Evolutionary conservation across 1,140 invertebrate species (phyloP).

Genomic region (silkworm (Bombyx mori)): DNA sequence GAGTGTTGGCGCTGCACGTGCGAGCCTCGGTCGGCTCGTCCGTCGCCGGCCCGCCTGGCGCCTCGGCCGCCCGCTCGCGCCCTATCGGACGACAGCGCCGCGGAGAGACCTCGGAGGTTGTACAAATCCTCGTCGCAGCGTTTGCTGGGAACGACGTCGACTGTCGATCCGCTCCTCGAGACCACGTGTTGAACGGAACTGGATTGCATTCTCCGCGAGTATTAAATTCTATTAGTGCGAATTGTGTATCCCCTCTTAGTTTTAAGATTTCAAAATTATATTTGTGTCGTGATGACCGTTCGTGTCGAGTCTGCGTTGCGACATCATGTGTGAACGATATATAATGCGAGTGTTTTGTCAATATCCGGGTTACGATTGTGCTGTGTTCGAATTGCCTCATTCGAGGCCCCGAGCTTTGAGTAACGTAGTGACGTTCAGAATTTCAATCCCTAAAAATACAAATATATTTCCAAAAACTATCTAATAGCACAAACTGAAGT

Average conservation of each 20-base stretch:
- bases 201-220: conserved; percentile 34
- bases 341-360: conserved; percentile 30
- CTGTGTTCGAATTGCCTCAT: too few relatives aligned
- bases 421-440: too few relatives aligned
- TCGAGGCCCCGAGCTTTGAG: too few relatives aligned
- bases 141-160: conserved; percentile 19
- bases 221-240: conserved; percentile 50
- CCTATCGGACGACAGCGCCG: conserved; percentile 32
- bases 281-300: conserved; percentile 42
- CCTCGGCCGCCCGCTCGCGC: conserved; percentile 28
- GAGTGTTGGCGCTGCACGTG: conserved; percentile 18
- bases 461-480: too few relatives aligned
- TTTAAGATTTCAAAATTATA: conserved; percentile 63
- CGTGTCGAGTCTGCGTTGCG: conserved; percentile 16
- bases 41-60: conserved; percentile 25
- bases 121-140: conserved; percentile 43
- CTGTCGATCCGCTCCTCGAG: conserved; percentile 45
- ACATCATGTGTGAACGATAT: conserved; percentile 47
- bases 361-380: too few relatives aligned
- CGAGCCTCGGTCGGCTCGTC: conserved; percentile 27
- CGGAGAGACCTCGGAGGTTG: conserved; percentile 35
- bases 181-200: conserved; percentile 41
- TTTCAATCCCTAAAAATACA: too few relatives aligned
- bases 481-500: too few relatives aligned
- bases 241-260: conserved; percentile 56